Base-by-base conservation (phyloP, 1,140 invertebrate species). In the Zaprionus taronus region DNA sequence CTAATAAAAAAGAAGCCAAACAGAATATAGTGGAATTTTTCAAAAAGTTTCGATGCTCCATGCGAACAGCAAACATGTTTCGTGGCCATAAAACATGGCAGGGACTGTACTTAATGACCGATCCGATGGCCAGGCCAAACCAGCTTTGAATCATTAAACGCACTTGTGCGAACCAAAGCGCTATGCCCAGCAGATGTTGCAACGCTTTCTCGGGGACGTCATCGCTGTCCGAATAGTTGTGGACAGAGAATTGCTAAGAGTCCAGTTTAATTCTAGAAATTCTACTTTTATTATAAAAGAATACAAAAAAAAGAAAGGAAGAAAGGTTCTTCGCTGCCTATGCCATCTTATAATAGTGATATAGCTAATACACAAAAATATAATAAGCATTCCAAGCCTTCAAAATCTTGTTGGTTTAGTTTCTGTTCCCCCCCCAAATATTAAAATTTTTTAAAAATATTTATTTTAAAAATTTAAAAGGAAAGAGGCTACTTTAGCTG, bases 101-200 rank as follows among this genome's bases (percentile, higher is more conserved):
- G 61, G 74, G 84, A 57, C 84, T 87, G 84, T 84, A 79, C 84
- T 76, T 87, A 89, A 87, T 89, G 81, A 79, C 84, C 85, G 58
- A 81, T 72, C 78, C 61, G 57, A 65, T 75, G 69, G 71, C 58
- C 82, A 87, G 49, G 51, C 53, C 68, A 15, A 15, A 7, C 82
- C 81, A 82, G 84, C 74, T 77, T 66, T 60, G 61, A 75, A 81
- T 80, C 84, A 89, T 87, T 87, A 87, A 87, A 79, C 81, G 73
- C 84, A 87, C 84, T 87, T 87, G 84, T 83, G 81, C 41, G 41
- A 47, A 17, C 41, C 41, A 47, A 17, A 47, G n/a, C n/a, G 41
- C 36, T 38, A 38, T 15, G 36, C 36, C 7, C 6, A 17, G 41
- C 7, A n/a, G 41, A 2, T 47, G 38, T 15, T 15, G 5, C 15